Evolutionary conservation across 2,888 invertebrate genomes (phyloP), one percentile per base, ranked within the genome.

Genomic region (Apamea monoglypha): DNA sequence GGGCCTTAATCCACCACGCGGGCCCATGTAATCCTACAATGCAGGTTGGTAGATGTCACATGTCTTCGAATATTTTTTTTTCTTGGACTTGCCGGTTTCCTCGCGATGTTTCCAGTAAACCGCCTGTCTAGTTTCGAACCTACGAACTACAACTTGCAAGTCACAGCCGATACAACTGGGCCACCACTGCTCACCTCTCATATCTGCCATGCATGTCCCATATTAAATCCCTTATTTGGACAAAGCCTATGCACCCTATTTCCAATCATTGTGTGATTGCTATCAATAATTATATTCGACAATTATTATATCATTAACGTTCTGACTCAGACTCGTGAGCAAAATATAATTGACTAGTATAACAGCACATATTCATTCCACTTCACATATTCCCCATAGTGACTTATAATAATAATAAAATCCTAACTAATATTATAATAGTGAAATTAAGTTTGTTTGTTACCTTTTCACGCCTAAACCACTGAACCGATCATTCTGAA

Each of bases 351-450:
- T 78, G 78, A 66, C 64, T 76, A 61, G 14, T 64, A 25, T 68
- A 53, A 63, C 12, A 40, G 59, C 64, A 61, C 36, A 68, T 76
- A 75, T 82, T 79, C 56, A 89, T 81, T 86, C 44, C 50, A 82
- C 74, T 71, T 85, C 86, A 91, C 84, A 89, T 90, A 91, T 90
- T 82, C 78, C 81, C 81, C 82, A 89, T 87, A 90, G 89, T 87
- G 82, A 88, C 87, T 90, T 87, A 47, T 47, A 47, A 47, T 16
- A 47, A 47, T 7, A 40, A 4, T 40, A 7, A 40, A 40, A 36
- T 36, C 36, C 36, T 40, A 40, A 40, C 0, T 7, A 36, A 40
- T 40, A 7, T 40, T 40, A 40, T 7, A 40, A 40, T 7, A 7
- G 7, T 7, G 40, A 40, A 7, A 40, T 6, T 40, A 40, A 40